Conservation (phyloP, 2,113 vertebrate species). For the Eclectus roratus region DNA sequence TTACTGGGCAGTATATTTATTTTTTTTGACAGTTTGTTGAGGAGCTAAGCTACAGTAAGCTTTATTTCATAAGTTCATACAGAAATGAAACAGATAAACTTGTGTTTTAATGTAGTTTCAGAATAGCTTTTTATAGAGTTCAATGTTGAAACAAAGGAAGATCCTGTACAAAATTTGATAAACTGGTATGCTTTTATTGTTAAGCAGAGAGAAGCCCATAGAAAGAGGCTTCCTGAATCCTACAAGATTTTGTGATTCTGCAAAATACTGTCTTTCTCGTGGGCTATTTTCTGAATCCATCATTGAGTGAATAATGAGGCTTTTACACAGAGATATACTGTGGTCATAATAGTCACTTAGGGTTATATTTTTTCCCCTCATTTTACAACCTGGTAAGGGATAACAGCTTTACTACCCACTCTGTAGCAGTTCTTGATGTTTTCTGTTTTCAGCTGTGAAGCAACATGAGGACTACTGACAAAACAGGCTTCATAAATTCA, state of each 20-base stretch:
- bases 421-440: neutral
- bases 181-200: neutral
- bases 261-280: neutral
- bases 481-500: neutral
- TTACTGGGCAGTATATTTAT: neutral
- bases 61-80: neutral
- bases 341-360: neutral
- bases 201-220: neutral
- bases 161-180: neutral
- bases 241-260: neutral
- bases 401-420: neutral
- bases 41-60: neutral
- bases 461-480: neutral
- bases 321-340: neutral
- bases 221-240: neutral
- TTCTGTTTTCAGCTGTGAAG: neutral
- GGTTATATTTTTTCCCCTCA: neutral
- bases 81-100: neutral
- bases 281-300: neutral
- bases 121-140: neutral
- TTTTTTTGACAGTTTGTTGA: neutral
- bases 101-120: neutral
- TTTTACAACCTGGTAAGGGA: neutral
- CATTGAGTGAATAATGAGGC: neutral
- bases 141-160: neutral